Percentiles rank a stretch among this genome's conserved stretches.
Conservation (phyloP, 2,888 invertebrate genomes). For the Poecilus cupreus region DNA sequence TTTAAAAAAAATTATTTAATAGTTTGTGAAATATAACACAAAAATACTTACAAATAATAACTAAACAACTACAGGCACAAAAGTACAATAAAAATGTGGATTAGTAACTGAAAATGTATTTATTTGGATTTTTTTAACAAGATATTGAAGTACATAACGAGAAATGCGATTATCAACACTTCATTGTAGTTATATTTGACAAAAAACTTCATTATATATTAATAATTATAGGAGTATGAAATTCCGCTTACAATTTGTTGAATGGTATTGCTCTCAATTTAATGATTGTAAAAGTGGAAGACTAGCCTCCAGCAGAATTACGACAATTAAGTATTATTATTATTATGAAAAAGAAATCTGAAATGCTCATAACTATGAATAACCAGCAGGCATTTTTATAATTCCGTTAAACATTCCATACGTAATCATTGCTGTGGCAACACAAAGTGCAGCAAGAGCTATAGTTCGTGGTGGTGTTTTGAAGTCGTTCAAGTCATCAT, state of each 20-base stretch:
- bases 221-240: no score
- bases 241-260: no score
- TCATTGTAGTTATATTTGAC: no score
- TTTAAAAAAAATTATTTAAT: no score
- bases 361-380: slow-evolving; percentile 15
- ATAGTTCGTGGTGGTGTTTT: slow-evolving; percentile 46
- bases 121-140: not conserved
- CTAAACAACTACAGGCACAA: no score
- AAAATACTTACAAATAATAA: not conserved
- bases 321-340: no score
- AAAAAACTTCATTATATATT: no score
- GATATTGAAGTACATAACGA: not conserved
- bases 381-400: slow-evolving; percentile 35
- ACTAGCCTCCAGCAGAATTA: no score
- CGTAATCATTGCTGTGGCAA: slow-evolving; percentile 48
- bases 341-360: not conserved
- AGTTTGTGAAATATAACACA: no score
- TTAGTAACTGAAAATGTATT: not conserved
- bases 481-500: slow-evolving; percentile 40
- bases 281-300: no score
- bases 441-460: slow-evolving; percentile 41
- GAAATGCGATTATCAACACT: no score
- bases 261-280: no score
- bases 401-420: slow-evolving; percentile 51
- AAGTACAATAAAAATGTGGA: not conserved